Conservation (phyloP, 2,113 vertebrate species). For the Centrocercus urophasianus region DNA sequence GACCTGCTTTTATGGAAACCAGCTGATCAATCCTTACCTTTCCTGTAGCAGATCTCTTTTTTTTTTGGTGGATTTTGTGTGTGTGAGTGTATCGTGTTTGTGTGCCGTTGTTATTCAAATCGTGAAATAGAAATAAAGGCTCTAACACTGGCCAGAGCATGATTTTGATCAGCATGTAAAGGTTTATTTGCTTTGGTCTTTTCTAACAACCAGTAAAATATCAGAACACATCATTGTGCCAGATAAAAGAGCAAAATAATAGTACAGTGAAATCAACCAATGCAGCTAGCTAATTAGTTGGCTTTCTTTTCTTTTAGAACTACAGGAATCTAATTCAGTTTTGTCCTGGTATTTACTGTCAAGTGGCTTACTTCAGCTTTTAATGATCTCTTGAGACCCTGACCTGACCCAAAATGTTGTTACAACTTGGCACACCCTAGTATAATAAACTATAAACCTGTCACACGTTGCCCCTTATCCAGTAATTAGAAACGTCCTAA, state of each 20-base stretch:
- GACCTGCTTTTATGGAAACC: constrained; percentile 1
- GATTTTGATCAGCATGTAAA: neutral
- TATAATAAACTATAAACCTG: constrained; percentile 33
- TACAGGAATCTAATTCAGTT: constrained; percentile 14
- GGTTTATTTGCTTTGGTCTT: constrained; percentile 21
- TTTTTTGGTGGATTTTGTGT: too few species aligned
- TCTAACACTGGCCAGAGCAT: neutral
- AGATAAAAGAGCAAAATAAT: constrained; percentile 42
- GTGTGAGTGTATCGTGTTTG: too few species aligned
- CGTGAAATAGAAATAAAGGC: neutral
- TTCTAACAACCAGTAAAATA: constrained; percentile 45
- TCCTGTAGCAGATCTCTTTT: neutral
- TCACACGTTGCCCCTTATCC: neutral
- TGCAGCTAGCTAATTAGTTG: constrained; percentile 32
- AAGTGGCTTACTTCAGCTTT: constrained; percentile 49
- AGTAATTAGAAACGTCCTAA: constrained; percentile 54
- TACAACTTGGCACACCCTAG: constrained; percentile 9
- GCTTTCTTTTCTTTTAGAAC: constrained; percentile 29
- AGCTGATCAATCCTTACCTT: constrained; percentile 13
- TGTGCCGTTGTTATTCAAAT: neutral
- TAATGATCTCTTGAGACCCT: constrained; percentile 59
- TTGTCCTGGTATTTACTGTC: constrained; percentile 25
- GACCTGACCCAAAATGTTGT: constrained; percentile 45
- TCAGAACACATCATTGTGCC: neutral
- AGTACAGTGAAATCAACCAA: neutral